phyloP scores from a whole-genome alignment of 2,888 invertebrate genomes.

The Tenthredo amoena region DNA sequence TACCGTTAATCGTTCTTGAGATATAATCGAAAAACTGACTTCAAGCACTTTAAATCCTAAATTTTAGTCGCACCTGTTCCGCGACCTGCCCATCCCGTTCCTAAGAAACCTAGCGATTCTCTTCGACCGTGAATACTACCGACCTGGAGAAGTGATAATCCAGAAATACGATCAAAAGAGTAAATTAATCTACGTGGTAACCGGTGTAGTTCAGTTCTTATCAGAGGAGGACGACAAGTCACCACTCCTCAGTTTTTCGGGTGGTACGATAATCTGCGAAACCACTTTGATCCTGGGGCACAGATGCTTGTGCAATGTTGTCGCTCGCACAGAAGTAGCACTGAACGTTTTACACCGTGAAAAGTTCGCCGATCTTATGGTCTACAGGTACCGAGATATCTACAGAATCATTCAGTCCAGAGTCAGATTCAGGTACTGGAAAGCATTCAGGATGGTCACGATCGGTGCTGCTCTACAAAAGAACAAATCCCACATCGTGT shows the following conservation, averaged over 20 bases:
- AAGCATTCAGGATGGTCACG: slow-evolving; percentile 26
- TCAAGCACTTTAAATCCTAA: background rate
- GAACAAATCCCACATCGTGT: slow-evolving; percentile 42
- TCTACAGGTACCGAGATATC: slow-evolving; percentile 10
- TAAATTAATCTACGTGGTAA: slow-evolving; percentile 37
- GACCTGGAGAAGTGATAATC: slow-evolving; percentile 37
- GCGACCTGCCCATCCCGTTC: slow-evolving; percentile 31
- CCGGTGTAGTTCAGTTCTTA: slow-evolving; percentile 22
- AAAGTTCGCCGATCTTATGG: slow-evolving; percentile 27
- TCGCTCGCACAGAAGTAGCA: slow-evolving; percentile 29
- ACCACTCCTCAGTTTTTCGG: slow-evolving; percentile 24
- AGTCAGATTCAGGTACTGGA: slow-evolving; percentile 36
- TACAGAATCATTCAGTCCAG: slow-evolving; percentile 33
- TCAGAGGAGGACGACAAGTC: slow-evolving; percentile 43
- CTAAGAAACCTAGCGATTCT: slow-evolving; percentile 15
- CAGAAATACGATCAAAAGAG: slow-evolving; percentile 5
- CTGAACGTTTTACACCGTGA: slow-evolving; percentile 22
- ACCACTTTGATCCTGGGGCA: slow-evolving; percentile 29
- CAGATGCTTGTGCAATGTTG: slow-evolving; percentile 25
- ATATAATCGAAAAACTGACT: too few relatives aligned
- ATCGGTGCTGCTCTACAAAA: slow-evolving; percentile 43
- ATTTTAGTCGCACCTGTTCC: slow-evolving; percentile 35
- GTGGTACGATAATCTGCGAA: slow-evolving; percentile 35
- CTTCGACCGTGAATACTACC: slow-evolving; percentile 39
- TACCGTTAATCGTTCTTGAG: too few relatives aligned